phyloP scores from a whole-genome alignment of 2,888 invertebrate species.

The Caenorhabditis imperialis region DNA sequence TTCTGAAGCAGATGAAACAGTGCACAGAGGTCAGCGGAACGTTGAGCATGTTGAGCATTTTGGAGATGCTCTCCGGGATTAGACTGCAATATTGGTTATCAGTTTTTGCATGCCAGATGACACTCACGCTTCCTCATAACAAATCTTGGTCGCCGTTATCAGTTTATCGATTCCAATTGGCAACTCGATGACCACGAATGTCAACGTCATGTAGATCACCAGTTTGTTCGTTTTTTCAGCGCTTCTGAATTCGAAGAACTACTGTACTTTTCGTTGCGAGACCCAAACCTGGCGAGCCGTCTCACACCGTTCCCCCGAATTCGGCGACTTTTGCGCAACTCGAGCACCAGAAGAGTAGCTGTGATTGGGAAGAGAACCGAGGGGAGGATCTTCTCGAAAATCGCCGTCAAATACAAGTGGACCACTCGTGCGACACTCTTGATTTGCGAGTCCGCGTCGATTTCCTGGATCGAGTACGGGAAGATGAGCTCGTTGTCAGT shows the following conservation, averaged over 20 bases:
- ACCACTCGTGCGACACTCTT: neutral
- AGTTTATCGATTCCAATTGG: neutral
- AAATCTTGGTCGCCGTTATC: neutral
- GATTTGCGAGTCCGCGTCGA: neutral
- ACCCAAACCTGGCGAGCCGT: neutral
- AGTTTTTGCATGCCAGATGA: neutral
- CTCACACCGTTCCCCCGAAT: neutral
- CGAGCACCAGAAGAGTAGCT: neutral
- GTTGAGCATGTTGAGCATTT: neutral
- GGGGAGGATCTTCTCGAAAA: neutral
- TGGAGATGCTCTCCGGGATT: neutral
- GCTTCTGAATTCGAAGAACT: neutral
- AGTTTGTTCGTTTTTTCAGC: conserved; percentile 1
- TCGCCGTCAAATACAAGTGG: neutral
- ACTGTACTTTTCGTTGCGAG: too few species aligned
- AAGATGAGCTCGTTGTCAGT: neutral
- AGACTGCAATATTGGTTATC: neutral
- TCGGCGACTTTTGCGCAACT: neutral
- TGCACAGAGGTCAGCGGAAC: neutral
- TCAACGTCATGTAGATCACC: conserved; percentile 10
- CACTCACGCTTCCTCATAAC: neutral
- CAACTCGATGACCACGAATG: conserved; percentile 4
- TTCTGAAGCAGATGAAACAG: conserved; percentile 7
- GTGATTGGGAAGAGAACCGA: conserved; percentile 3
- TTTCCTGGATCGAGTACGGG: neutral